Base-by-base conservation (phyloP, 2,888 invertebrate species). In the Ryuthela nishihirai region DNA sequence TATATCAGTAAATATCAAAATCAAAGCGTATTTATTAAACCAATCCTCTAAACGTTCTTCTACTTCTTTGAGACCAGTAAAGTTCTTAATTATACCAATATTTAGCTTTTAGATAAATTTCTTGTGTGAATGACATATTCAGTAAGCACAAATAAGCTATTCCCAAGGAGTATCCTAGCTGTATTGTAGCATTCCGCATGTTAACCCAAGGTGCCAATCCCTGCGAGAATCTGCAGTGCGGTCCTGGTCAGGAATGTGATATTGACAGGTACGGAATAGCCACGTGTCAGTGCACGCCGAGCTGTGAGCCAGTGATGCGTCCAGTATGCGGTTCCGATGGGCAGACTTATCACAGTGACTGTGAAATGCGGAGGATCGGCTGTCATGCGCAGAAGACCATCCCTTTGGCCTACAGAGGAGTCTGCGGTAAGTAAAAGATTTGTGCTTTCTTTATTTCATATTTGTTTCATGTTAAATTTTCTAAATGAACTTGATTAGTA, bases 191-290 rank as follows among this genome's bases (percentile, higher is more conserved):
- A 48, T 59, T 59, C 53, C 59, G 59, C 59, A 59, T 59, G 59
- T 59, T 59, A 47, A 59, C 59, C 36, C 59, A 59, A 88, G 90
- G 87, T 58, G 83, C 84, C 73, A 91, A 92, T 74, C 91, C 92
- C 1, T 93, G 93, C 73, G 82, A 83, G 68, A 83, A 82, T 42
- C 82, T 87, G 36, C 82, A 83, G 64, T 93, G 92, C 74, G 82
- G 82, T 40, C 76, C 82, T 7, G 85, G 87, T 47, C 86, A 91
- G 72, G 84, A 85, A 65, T 94, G 94, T 72, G 81, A 83, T 40
- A 82, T 93, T 70, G 85, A 89, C 76, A 81, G 83, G 34, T 84
- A 82, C 58, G 90, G 92, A 2, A 85, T 85, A 54, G 89, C 91
- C 1, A 82, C 83, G 50, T 93, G 93, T 74, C 84, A 85, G 64